Evolutionary conservation across 2,113 vertebrate genomes (phyloP).

Genomic region (Brienomyrus brachyistius): DNA sequence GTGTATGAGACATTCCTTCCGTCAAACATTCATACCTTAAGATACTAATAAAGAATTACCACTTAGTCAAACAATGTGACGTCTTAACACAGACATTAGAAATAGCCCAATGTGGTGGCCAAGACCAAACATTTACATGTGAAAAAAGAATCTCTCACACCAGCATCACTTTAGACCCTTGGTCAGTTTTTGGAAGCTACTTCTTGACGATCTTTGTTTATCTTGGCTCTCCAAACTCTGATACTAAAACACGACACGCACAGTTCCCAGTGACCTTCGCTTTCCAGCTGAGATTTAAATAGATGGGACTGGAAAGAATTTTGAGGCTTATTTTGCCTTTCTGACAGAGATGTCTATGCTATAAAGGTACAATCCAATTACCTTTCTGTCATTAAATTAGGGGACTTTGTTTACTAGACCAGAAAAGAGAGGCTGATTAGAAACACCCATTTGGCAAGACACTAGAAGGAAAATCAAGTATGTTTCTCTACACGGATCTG

Average conservation of each 20-base stretch:
- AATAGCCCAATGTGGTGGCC: neutral
- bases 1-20: no score
- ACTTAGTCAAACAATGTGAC: neutral
- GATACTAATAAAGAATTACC: neutral
- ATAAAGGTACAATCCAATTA: neutral
- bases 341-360: neutral
- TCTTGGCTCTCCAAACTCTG: neutral
- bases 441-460: constrained; percentile 18
- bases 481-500: constrained; percentile 10
- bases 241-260: neutral
- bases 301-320: neutral
- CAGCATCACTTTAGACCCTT: neutral
- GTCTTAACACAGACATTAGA: neutral
- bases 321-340: neutral
- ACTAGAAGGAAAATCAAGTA: constrained; percentile 21
- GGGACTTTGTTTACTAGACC: constrained; percentile 4
- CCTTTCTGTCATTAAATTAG: neutral
- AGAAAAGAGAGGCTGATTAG: neutral
- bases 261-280: neutral
- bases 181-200: neutral
- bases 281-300: neutral
- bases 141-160: neutral
- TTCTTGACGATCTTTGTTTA: neutral
- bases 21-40: neutral
- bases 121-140: neutral